Evolutionary conservation across 1,140 invertebrate species (phyloP).

Genomic region (Radopholus similis): DNA sequence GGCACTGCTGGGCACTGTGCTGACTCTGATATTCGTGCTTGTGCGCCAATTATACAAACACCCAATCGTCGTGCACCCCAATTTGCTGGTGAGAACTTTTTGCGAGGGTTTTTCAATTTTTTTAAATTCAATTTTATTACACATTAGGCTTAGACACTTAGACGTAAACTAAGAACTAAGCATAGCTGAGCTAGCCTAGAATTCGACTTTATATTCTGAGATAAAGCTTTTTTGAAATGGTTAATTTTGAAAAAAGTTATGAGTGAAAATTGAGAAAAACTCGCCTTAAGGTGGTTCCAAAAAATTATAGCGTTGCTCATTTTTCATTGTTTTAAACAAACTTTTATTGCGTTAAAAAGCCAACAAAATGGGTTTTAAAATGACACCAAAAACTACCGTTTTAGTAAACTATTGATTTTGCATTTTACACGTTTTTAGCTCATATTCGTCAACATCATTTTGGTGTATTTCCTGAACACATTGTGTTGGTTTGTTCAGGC

Average conservation of each 20-base stretch:
- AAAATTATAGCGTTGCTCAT: background rate
- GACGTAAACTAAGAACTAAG: too few relatives aligned
- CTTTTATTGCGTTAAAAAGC: too few relatives aligned
- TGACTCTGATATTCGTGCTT: background rate
- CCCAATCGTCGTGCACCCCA: background rate
- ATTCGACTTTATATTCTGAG: too few relatives aligned
- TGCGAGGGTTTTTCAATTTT: background rate
- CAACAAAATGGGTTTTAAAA: too few relatives aligned
- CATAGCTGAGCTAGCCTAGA: too few relatives aligned
- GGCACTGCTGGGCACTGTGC: background rate
- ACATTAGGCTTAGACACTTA: too few relatives aligned
- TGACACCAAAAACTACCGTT: too few relatives aligned
- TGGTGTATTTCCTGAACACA: conserved; percentile 3
- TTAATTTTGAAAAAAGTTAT: background rate
- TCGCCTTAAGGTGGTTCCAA: too few relatives aligned
- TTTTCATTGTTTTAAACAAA: too few relatives aligned
- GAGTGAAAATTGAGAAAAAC: background rate
- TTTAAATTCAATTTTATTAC: too few relatives aligned
- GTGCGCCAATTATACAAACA: background rate
- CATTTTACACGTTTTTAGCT: too few relatives aligned
- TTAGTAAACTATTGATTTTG: too few relatives aligned
- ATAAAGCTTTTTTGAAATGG: background rate
- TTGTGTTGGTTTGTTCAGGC: background rate
- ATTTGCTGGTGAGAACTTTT: background rate
- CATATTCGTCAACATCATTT: conserved; percentile 4